A percentile compares a stretch with the other conserved stretches of the same genome.
Conservation (phyloP, 2,888 invertebrate species). For the Yponomeuta evonymella region DNA sequence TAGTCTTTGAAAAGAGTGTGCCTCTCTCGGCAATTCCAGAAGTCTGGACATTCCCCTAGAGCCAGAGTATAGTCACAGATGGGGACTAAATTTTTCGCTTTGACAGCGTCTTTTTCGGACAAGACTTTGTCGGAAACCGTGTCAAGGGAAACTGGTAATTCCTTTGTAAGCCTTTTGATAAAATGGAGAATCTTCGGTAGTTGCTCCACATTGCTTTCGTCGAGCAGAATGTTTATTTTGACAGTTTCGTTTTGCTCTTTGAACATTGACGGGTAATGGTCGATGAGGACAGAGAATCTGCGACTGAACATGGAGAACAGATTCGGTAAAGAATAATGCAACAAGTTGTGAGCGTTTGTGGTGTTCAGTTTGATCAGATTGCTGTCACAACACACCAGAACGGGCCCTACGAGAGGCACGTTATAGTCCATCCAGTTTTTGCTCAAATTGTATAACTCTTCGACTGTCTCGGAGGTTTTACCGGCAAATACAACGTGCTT, state of each 20-base stretch:
- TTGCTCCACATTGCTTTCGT: conserved; percentile 76
- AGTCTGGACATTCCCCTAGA: conserved; percentile 79
- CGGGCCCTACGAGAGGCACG: conserved; percentile 57
- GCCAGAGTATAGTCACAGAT: conserved; percentile 79
- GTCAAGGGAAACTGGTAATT: conserved; percentile 48
- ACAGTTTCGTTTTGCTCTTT: conserved; percentile 35
- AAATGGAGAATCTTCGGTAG: conserved; percentile 78
- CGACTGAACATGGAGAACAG: conserved; percentile 81
- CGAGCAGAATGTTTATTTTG: conserved; percentile 73
- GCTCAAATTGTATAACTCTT: conserved; percentile 54
- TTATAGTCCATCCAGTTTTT: conserved; percentile 52
- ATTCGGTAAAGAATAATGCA: conserved; percentile 83
- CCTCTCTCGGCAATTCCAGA: conserved; percentile 74
- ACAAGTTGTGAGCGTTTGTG: conserved; percentile 78
- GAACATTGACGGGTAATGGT: conserved; percentile 73
- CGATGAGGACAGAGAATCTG: conserved; percentile 80
- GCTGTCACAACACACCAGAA: conserved; percentile 82
- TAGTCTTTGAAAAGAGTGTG: conserved; percentile 76
- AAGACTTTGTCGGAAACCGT: conserved; percentile 46
- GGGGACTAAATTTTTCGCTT: conserved; percentile 53
- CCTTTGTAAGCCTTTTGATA: conserved; percentile 63
- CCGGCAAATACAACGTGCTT: conserved; percentile 45
- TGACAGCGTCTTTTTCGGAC: conserved; percentile 53
- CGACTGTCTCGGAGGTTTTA: conserved; percentile 52
- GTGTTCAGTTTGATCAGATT: conserved; percentile 78